Percentiles rank a stretch among this genome's conserved stretches.
Conservation (phyloP, 2,888 invertebrate genomes). For the Xiphydria camelus region DNA sequence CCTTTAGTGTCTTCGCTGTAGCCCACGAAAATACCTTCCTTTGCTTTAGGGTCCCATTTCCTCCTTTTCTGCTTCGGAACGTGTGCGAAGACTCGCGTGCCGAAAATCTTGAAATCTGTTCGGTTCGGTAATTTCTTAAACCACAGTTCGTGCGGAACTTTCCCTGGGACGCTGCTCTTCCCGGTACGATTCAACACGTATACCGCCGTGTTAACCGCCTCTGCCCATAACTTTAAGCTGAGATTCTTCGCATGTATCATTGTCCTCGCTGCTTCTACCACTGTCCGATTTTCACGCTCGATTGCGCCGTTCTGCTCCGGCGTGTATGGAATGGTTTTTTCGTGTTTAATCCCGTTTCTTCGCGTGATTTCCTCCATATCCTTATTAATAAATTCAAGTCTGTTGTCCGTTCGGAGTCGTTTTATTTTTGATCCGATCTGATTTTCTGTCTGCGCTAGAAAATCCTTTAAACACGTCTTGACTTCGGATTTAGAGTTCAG, state of each 20-base stretch:
- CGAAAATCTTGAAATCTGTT: slow-evolving; percentile 13
- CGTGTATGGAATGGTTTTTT: slow-evolving; percentile 6
- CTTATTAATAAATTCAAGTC: slow-evolving; percentile 8
- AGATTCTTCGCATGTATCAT: slow-evolving; percentile 8
- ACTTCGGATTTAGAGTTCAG: slow-evolving; percentile 3
- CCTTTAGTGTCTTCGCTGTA: slow-evolving; percentile 16
- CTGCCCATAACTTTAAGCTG: slow-evolving; percentile 17
- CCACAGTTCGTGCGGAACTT: slow-evolving; percentile 21
- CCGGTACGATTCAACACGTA: slow-evolving; percentile 16
- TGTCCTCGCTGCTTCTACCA: slow-evolving; percentile 13
- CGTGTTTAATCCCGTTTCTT: slow-evolving; percentile 5
- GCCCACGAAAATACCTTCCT: slow-evolving; percentile 19
- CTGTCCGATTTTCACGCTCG: slow-evolving; percentile 18
- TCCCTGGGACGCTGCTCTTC: slow-evolving; percentile 12
- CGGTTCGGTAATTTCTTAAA: slow-evolving; percentile 5
- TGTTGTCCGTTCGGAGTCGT: slow-evolving; percentile 3
- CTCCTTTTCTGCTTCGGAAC: slow-evolving; percentile 18
- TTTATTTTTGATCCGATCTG: neutral
- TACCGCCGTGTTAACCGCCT: slow-evolving; percentile 14
- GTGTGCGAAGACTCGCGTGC: slow-evolving; percentile 12
- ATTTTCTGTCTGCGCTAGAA: neutral
- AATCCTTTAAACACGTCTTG: neutral
- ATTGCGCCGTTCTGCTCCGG: slow-evolving; percentile 18
- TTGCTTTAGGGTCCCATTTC: slow-evolving; percentile 14
- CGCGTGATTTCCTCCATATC: neutral